phyloP scores from a whole-genome alignment of 2,888 invertebrate species.

The Boloria selene region DNA sequence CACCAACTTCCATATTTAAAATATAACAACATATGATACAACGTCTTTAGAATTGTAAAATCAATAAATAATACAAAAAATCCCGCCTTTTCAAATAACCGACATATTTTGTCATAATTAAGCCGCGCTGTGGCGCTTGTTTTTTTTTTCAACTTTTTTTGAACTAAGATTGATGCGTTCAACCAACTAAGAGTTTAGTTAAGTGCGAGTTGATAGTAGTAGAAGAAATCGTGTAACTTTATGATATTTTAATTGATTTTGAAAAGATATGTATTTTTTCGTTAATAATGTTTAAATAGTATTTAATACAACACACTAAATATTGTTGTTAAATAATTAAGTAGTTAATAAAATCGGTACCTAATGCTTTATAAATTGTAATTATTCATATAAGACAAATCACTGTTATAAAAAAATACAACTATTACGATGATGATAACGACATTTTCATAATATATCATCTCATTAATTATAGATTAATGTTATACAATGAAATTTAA shows the following conservation, averaged over 20 bases:
- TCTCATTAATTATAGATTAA: too few relatives aligned
- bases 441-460: too few relatives aligned
- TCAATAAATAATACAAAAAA: conserved; percentile 62
- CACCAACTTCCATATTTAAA: conserved; percentile 24
- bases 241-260: neutral
- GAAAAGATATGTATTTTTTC: neutral
- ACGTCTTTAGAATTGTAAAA: conserved; percentile 43
- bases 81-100: conserved; percentile 60
- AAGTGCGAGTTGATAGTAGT: conserved; percentile 32
- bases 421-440: too few relatives aligned
- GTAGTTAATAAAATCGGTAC: too few relatives aligned
- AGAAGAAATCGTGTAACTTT: neutral
- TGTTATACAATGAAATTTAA: too few relatives aligned
- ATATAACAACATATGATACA: conserved; percentile 31
- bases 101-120: conserved; percentile 80
- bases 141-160: conserved; percentile 54
- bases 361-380: too few relatives aligned
- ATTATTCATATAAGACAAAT: too few relatives aligned
- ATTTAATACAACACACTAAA: too few relatives aligned
- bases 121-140: conserved; percentile 62
- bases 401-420: too few relatives aligned
- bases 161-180: conserved; percentile 47
- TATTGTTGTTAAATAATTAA: too few relatives aligned
- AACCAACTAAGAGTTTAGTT: conserved; percentile 31
- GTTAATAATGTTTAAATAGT: too few relatives aligned